A percentile compares a stretch with the other conserved stretches of the same genome.
These are phyloP conservation scores for Oscheius onirici DNA, from an alignment of 2,888 invertebrate genomes.

Conservation along the genomic window DNA sequence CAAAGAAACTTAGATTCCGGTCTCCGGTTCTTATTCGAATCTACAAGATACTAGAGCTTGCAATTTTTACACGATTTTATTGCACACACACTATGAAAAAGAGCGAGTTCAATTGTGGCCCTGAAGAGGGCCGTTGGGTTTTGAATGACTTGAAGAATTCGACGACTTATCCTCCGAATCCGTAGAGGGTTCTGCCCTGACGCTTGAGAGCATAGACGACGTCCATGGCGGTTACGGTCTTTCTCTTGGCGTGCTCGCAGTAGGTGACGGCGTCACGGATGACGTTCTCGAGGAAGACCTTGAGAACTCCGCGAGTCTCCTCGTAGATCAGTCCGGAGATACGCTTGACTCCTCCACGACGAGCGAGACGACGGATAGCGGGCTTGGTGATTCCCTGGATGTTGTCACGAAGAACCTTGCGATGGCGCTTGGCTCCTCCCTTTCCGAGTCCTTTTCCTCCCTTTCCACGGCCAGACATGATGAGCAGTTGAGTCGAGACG, in stretches of 20 bases:
- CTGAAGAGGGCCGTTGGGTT: conserved; percentile 8
- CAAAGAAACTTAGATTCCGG: too few species aligned
- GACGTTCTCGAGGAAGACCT: conserved; percentile 81
- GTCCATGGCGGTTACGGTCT: conserved; percentile 89
- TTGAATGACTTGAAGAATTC: not conserved
- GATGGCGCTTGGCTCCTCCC: conserved; percentile 84
- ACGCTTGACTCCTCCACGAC: conserved; percentile 73
- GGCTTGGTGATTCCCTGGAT: conserved; percentile 76
- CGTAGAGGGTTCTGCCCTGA: conserved; percentile 70
- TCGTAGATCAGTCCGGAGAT: conserved; percentile 67
- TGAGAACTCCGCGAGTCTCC: conserved; percentile 61
- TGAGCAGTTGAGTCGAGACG: too few species aligned
- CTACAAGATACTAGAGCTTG: too few species aligned
- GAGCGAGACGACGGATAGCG: conserved; percentile 74
- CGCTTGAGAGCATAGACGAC: conserved; percentile 79
- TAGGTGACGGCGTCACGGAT: conserved; percentile 87
- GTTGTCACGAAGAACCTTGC: conserved; percentile 79
- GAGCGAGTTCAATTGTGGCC: not conserved
- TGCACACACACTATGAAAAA: too few species aligned
- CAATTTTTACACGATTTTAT: too few species aligned
- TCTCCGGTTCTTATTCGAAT: too few species aligned
- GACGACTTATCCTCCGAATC: conserved; percentile 65
- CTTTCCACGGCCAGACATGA: conserved; percentile 40
- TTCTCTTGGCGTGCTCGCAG: conserved; percentile 87
- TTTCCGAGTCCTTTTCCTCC: conserved; percentile 78